These are phyloP conservation scores for Cataglyphis livida DNA, from an alignment of 2,888 invertebrate species.

Conservation along the genomic window DNA sequence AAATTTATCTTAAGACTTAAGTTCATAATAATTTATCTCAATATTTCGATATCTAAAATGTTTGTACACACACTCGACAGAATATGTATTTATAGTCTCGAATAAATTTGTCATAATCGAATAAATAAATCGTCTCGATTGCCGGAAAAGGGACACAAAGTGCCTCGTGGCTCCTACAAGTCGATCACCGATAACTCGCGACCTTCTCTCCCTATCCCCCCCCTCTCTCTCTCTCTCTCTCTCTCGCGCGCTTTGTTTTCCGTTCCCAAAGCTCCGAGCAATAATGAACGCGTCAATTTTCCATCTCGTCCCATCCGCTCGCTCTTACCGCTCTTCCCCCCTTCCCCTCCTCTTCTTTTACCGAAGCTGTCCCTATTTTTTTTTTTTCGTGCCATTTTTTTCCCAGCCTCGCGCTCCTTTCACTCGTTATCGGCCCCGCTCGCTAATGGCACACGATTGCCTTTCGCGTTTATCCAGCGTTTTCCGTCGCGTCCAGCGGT, in stretches of 20 bases:
- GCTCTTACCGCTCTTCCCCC: slow-evolving; percentile 43
- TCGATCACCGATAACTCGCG: slow-evolving; percentile 47
- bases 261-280: slow-evolving; percentile 67
- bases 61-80: neutral
- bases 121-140: slow-evolving; percentile 37
- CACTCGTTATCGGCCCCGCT: slow-evolving; percentile 75
- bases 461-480: slow-evolving; percentile 68
- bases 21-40: neutral
- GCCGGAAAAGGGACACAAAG: slow-evolving; percentile 37
- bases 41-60: neutral
- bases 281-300: slow-evolving; percentile 79
- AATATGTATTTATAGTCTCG: neutral
- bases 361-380: slow-evolving; percentile 54
- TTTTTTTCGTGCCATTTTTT: slow-evolving; percentile 67
- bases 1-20: neutral
- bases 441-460: slow-evolving; percentile 80
- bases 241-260: slow-evolving; percentile 45
- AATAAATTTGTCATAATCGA: slow-evolving; percentile 22
- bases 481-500: slow-evolving; percentile 7
- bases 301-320: slow-evolving; percentile 69
- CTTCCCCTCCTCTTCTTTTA: slow-evolving; percentile 19
- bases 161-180: slow-evolving; percentile 27
- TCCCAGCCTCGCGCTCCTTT: slow-evolving; percentile 65
- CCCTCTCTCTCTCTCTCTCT: neutral
- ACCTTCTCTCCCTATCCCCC: neutral